Conservation (phyloP, 2,113 vertebrate genomes). For the Neoarius graeffei region DNA sequence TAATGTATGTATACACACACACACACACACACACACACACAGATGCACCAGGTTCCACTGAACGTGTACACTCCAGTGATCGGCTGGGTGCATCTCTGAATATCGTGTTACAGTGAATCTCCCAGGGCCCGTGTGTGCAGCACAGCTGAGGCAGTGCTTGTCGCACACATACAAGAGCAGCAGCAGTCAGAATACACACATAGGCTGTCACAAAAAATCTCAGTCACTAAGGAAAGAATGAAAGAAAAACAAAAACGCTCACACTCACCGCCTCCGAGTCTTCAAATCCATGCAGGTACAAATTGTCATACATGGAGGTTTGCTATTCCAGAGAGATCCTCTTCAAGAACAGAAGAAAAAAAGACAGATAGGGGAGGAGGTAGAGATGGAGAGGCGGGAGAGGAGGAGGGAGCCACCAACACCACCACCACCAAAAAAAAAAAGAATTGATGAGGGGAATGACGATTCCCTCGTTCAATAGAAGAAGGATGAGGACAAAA, state of each 20-base stretch:
- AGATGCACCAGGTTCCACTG: constrained; percentile 42
- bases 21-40: constrained; percentile 40
- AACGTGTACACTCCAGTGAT: constrained; percentile 48
- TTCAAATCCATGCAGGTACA: constrained; percentile 92
- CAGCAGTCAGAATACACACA: constrained; percentile 41
- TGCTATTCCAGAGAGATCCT: constrained; percentile 76
- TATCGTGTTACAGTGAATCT: constrained; percentile 45
- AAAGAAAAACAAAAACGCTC: background rate
- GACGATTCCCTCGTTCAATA: constrained; percentile 51
- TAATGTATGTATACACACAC: constrained; percentile 28
- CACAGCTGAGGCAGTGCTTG: constrained; percentile 52
- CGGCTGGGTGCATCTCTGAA: constrained; percentile 49
- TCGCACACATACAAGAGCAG: constrained; percentile 26
- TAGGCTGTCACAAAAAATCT: constrained; percentile 12
- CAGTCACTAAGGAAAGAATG: constrained; percentile 1
- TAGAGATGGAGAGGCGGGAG: constrained; percentile 35
- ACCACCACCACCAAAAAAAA: constrained; percentile 45
- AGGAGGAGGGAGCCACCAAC: constrained; percentile 43
- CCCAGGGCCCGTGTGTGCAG: constrained; percentile 46
- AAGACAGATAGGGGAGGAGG: constrained; percentile 44
- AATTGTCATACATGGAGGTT: constrained; percentile 91
- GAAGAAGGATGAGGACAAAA: constrained; percentile 39
- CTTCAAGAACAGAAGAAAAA: constrained; percentile 59
- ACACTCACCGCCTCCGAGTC: constrained; percentile 89
- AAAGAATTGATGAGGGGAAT: constrained; percentile 53